Conservation (phyloP, 2,888 invertebrate genomes). For the Drosophila eohydei region DNA sequence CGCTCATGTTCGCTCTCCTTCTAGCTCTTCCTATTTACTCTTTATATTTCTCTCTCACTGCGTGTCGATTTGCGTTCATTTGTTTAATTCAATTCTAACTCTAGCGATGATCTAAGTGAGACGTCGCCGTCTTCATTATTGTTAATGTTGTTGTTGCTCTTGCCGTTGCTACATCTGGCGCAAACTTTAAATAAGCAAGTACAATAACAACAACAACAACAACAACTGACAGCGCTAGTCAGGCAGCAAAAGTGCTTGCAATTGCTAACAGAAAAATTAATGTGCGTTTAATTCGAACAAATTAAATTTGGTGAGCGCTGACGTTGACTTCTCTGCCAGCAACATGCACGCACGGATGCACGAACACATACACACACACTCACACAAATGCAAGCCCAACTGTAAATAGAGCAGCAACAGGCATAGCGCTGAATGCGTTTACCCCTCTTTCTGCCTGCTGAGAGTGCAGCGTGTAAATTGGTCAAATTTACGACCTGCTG, state of each 20-base stretch:
- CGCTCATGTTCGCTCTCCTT: neutral
- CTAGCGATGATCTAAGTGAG: slow-evolving; percentile 83
- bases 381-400: neutral
- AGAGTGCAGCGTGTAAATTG: slow-evolving; percentile 52
- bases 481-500: slow-evolving; percentile 51
- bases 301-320: slow-evolving; percentile 58
- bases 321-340: slow-evolving; percentile 20
- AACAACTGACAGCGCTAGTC: slow-evolving; percentile 12
- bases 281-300: slow-evolving; percentile 75
- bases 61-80: slow-evolving; percentile 51
- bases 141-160: slow-evolving; percentile 21
- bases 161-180: slow-evolving; percentile 65
- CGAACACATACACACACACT: neutral
- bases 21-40: neutral
- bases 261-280: slow-evolving; percentile 63
- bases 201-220: slow-evolving; percentile 22
- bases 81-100: slow-evolving; percentile 81
- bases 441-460: neutral
- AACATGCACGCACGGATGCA: slow-evolving; percentile 2
- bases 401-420: slow-evolving; percentile 5
- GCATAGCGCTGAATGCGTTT: neutral
- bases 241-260: slow-evolving; percentile 42
- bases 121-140: slow-evolving; percentile 49
- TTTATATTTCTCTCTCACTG: neutral
- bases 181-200: slow-evolving; percentile 55